Percentiles rank a stretch among this genome's conserved stretches.
Conservation (phyloP, 2,797 vertebrate species). For the Cyprinodon diabolis region DNA sequence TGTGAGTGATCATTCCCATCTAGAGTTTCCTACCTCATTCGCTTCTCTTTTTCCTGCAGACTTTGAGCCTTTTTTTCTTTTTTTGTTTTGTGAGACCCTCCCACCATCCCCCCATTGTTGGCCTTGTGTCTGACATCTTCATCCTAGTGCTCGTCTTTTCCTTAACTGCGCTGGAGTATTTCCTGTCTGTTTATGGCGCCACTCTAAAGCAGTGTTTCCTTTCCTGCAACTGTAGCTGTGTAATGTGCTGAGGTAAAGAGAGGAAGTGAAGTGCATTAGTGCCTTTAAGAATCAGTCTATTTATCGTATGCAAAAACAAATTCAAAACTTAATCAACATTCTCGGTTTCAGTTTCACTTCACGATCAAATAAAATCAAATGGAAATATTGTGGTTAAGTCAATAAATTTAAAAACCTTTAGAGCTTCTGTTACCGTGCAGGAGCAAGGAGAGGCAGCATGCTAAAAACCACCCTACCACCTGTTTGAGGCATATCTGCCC, state of each 20-base stretch:
- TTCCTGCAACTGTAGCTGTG: not conserved
- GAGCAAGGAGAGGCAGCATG: not conserved
- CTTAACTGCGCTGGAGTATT: conserved; percentile 16
- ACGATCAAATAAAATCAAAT: not conserved
- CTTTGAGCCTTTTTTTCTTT: conserved; percentile 9
- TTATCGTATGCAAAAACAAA: not conserved
- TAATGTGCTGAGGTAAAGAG: not conserved
- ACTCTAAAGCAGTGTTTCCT: not conserved
- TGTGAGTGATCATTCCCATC: conserved; percentile 8
- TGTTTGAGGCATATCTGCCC: conserved; percentile 3
- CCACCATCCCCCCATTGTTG: conserved; percentile 24
- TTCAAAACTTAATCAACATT: not conserved
- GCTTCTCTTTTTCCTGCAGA: conserved; percentile 14
- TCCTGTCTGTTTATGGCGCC: conserved; percentile 29
- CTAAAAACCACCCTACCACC: not conserved
- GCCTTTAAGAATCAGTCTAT: conserved; percentile 4
- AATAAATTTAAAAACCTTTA: not conserved
- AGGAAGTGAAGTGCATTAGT: not conserved
- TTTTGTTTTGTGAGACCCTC: conserved; percentile 1
- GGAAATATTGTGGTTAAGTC: not conserved
- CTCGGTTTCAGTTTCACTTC: not conserved
- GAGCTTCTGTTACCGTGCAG: not conserved
- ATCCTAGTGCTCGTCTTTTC: conserved; percentile 31
- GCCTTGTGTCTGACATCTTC: conserved; percentile 2
- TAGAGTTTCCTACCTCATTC: conserved; percentile 21